These are phyloP conservation scores for Coregonus ussuriensis DNA, from an alignment of 2,797 vertebrate genomes.

Conservation along the genomic window DNA sequence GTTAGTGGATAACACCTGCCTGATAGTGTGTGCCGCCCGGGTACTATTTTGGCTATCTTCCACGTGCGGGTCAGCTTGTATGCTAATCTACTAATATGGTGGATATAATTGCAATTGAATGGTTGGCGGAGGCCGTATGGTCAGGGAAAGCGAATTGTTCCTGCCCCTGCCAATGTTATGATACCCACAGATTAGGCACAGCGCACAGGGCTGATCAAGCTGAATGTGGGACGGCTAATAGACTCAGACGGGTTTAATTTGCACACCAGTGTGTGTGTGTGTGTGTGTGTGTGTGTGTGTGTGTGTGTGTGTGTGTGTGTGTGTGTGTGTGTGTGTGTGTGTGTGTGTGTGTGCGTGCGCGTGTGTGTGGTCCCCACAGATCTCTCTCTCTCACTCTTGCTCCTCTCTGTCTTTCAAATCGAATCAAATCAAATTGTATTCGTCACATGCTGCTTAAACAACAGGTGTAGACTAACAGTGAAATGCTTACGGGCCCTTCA, in stretches of 20 bases:
- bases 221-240: conserved; percentile 47
- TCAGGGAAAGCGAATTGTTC: conserved; percentile 64
- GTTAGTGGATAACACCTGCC: conserved; percentile 66
- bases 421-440: too few species aligned
- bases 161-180: conserved; percentile 70
- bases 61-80: conserved; percentile 70
- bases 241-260: conserved; percentile 66
- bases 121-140: conserved; percentile 52
- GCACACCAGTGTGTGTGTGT: conserved; percentile 56
- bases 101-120: conserved; percentile 77
- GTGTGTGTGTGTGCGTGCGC: neutral
- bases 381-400: neutral
- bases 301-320: conserved; percentile 7
- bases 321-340: neutral
- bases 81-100: conserved; percentile 78
- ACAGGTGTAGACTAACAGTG: too few species aligned
- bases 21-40: conserved; percentile 56
- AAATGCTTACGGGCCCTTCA: too few species aligned
- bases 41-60: conserved; percentile 59
- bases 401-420: neutral
- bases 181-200: conserved; percentile 59
- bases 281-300: conserved; percentile 10
- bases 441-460: too few species aligned
- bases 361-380: conserved; percentile 6
- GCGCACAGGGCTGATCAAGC: neutral